phyloP scores from a whole-genome alignment of 2,113 vertebrate species.

The Baryphthengus martii region DNA sequence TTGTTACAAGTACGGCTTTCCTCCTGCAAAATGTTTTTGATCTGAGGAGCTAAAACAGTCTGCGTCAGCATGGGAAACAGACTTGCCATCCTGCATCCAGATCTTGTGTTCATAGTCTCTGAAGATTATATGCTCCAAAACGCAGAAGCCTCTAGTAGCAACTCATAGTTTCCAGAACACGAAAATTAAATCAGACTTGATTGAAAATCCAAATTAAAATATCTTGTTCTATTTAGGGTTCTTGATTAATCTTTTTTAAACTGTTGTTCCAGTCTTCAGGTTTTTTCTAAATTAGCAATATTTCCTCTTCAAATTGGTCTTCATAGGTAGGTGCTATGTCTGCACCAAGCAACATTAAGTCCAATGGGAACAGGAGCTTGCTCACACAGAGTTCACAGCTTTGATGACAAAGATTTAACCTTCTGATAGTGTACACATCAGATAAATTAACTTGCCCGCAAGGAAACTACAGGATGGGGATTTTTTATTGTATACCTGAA shows the following conservation, averaged over 20 bases:
- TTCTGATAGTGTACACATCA: background rate
- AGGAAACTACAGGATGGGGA: background rate
- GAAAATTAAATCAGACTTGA: background rate
- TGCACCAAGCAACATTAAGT: background rate
- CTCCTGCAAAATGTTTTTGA: background rate
- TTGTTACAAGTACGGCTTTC: background rate
- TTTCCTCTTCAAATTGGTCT: background rate
- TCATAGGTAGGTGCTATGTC: background rate
- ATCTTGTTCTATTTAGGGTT: background rate
- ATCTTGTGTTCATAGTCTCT: background rate
- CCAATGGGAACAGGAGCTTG: background rate
- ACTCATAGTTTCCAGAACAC: background rate
- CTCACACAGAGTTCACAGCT: background rate
- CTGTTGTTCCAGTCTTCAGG: background rate
- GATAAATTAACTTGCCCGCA: background rate
- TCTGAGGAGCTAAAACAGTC: background rate
- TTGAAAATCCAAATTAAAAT: background rate
- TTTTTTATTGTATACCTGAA: background rate
- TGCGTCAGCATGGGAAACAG: background rate
- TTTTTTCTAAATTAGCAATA: background rate
- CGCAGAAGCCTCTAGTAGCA: background rate
- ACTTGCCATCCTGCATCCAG: background rate
- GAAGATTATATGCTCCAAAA: background rate
- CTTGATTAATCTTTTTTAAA: background rate
- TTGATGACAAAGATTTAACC: background rate